Percentiles rank a stretch among this genome's conserved stretches.
Evolutionary conservation across 2,797 vertebrate species (phyloP).

Genomic region (Melanotaenia parkinsoni): DNA sequence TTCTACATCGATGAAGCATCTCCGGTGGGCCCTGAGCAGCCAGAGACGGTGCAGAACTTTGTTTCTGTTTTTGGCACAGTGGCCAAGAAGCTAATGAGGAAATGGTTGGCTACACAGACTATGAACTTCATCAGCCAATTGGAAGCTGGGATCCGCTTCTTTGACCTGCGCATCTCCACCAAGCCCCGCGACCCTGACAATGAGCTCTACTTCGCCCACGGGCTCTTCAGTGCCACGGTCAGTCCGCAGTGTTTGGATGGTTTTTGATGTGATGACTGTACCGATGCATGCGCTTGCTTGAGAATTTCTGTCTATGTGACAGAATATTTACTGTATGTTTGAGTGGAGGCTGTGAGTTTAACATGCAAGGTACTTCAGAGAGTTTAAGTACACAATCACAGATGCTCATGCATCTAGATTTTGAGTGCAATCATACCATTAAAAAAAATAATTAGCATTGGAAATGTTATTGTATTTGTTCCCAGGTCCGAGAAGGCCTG

Average conservation of each 20-base stretch:
- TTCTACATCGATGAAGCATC: slow-evolving; percentile 98
- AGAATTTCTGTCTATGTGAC: slow-evolving; percentile 11
- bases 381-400: slow-evolving; percentile 28
- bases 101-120: slow-evolving; percentile 98
- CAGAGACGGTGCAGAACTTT: slow-evolving; percentile 98
- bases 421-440: not conserved
- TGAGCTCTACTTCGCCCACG: slow-evolving; percentile 96
- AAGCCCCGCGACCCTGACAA: slow-evolving; percentile 98
- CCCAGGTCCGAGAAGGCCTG: slow-evolving; percentile 91
- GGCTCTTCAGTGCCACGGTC: slow-evolving; percentile 95
- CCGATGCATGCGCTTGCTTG: slow-evolving; percentile 38
- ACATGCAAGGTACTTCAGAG: slow-evolving; percentile 18
- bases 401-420: slow-evolving; percentile 15
- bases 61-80: slow-evolving; percentile 98
- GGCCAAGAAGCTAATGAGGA: slow-evolving; percentile 98
- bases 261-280: slow-evolving; percentile 47
- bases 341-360: slow-evolving; percentile 27
- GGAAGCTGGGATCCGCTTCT: slow-evolving; percentile 95
- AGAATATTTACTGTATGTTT: slow-evolving; percentile 14
- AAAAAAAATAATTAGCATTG: not conserved
- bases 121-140: slow-evolving; percentile 97
- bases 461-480: slow-evolving; percentile 23
- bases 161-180: slow-evolving; percentile 98
- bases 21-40: slow-evolving; percentile 96
- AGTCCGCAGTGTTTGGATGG: slow-evolving; percentile 21